These are phyloP conservation scores for Cheilosia variabilis DNA, from an alignment of 2,888 invertebrate species.

Conservation along the genomic window DNA sequence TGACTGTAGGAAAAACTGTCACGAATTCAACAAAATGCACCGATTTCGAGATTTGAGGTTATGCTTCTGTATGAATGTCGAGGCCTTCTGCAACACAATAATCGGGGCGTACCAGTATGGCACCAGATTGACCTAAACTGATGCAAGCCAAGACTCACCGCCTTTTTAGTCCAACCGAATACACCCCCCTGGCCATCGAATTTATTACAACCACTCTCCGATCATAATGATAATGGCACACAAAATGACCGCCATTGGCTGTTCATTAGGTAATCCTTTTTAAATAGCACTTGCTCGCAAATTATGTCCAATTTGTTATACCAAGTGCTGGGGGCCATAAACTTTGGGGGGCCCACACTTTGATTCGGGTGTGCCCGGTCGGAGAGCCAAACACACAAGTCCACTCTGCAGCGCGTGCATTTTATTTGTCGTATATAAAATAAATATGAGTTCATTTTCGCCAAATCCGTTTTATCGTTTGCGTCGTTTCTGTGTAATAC, in stretches of 20 bases:
- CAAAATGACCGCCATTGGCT: background rate
- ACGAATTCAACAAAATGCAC: too few species aligned
- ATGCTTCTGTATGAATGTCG: too few species aligned
- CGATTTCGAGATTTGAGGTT: too few species aligned
- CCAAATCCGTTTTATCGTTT: conserved; percentile 21
- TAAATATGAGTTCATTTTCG: conserved; percentile 21
- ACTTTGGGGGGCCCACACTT: conserved; percentile 15
- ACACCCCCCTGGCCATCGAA: background rate
- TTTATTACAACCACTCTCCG: background rate
- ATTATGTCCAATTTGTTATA: conserved; percentile 16
- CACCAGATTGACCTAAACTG: background rate
- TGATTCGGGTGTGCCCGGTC: background rate
- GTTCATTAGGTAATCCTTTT: background rate
- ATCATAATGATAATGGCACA: background rate
- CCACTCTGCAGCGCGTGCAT: conserved; percentile 36
- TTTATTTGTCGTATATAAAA: conserved; percentile 9
- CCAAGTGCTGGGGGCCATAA: conserved; percentile 6
- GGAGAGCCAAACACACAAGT: conserved; percentile 14
- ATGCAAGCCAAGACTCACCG: background rate
- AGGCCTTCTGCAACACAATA: too few species aligned
- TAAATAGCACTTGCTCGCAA: background rate
- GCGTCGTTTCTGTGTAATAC: background rate
- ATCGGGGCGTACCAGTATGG: background rate
- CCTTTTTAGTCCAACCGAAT: background rate
- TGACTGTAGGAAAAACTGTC: too few species aligned